These are phyloP conservation scores for Oreochromis aureus DNA, from an alignment of 2,113 vertebrate genomes.

Conservation along the genomic window DNA sequence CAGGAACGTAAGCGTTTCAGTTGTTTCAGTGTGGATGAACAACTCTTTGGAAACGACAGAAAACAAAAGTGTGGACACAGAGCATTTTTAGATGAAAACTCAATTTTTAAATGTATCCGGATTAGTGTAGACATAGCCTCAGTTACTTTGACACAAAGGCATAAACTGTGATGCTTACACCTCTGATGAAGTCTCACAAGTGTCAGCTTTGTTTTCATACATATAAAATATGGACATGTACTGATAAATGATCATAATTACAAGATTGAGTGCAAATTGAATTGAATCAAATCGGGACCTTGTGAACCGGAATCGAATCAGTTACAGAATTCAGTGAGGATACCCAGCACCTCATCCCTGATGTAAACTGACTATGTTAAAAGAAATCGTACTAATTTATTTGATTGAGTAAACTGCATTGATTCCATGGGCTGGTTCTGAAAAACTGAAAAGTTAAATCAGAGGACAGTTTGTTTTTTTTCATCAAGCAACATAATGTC, in stretches of 20 bases:
- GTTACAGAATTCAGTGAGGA: not conserved
- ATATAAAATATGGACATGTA: not conserved
- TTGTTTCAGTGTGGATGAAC: not conserved
- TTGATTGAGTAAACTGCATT: not conserved
- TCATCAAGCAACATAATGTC: not conserved
- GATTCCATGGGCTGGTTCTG: accelerated
- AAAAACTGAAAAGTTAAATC: not conserved
- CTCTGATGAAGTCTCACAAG: not conserved
- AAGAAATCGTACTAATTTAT: not conserved
- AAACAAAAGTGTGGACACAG: accelerated
- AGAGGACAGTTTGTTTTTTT: not conserved
- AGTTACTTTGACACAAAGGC: not conserved
- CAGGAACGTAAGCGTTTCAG: no score
- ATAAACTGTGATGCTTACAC: not conserved
- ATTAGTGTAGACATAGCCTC: no score
- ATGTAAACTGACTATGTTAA: not conserved
- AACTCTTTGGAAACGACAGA: not conserved
- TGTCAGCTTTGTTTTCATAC: not conserved
- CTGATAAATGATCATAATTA: not conserved
- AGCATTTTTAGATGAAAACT: not conserved
- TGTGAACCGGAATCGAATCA: not conserved
- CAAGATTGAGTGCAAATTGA: not conserved
- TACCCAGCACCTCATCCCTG: not conserved
- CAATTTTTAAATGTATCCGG: not conserved
- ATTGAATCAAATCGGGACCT: not conserved